Conservation (phyloP, 2,797 vertebrate genomes). For the Pangasius mekongensis region DNA sequence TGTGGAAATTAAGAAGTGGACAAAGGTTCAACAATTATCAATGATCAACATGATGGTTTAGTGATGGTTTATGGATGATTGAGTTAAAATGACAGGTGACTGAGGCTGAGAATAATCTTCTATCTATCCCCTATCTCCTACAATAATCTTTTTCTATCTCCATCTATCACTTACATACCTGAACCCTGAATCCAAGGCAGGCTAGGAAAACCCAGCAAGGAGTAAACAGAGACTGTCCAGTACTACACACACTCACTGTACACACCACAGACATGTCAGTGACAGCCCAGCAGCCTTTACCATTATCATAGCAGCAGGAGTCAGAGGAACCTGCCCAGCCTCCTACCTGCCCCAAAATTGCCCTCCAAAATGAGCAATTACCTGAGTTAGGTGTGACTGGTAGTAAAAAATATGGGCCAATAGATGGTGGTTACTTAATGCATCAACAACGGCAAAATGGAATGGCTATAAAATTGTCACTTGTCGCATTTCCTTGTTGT, state of each 20-base stretch:
- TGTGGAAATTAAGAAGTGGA: conserved; percentile 21
- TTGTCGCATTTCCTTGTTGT: conserved; percentile 53
- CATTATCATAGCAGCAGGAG: conserved; percentile 81
- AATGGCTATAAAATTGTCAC: conserved; percentile 61
- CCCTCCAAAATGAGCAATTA: conserved; percentile 83
- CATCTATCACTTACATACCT: conserved; percentile 53
- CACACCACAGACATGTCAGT: conserved; percentile 53
- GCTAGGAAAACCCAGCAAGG: conserved; percentile 29
- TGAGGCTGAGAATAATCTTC: conserved; percentile 39
- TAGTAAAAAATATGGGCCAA: conserved; percentile 70
- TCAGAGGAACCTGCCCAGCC: conserved; percentile 77
- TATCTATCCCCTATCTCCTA: conserved; percentile 37
- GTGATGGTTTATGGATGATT: conserved; percentile 29
- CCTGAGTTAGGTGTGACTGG: conserved; percentile 62
- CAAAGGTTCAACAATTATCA: conserved; percentile 21
- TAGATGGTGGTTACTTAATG: conserved; percentile 80
- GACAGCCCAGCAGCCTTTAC: conserved; percentile 71
- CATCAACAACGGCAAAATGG: conserved; percentile 75
- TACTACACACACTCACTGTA: conserved; percentile 22
- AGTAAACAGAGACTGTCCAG: conserved; percentile 29
- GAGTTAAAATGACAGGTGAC: conserved; percentile 32
- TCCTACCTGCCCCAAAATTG: conserved; percentile 80
- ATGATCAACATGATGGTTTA: not conserved
- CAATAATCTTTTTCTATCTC: conserved; percentile 36
- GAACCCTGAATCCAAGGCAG: conserved; percentile 23